Conservation (phyloP, 2,797 vertebrate genomes). For the Peromyscus eremicus region DNA sequence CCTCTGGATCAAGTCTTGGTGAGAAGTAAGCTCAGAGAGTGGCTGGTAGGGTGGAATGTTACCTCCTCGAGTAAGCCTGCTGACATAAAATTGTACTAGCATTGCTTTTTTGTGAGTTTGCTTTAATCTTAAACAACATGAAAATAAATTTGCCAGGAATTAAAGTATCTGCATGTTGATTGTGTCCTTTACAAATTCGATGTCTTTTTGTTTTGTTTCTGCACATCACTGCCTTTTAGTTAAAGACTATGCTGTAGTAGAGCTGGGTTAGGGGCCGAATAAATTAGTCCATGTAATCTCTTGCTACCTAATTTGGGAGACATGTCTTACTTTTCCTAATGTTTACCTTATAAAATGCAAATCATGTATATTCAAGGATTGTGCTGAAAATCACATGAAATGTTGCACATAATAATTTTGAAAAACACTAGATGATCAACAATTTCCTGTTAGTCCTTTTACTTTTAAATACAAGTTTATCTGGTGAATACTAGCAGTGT, state of each 20-base stretch:
- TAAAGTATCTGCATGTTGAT: not conserved
- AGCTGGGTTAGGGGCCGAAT: not conserved
- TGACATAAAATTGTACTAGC: not conserved
- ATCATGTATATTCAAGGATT: not conserved
- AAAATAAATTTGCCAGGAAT: not conserved
- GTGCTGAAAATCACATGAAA: not conserved
- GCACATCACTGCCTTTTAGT: not conserved
- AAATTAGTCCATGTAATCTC: not conserved
- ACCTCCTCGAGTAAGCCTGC: not conserved
- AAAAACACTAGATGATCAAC: not conserved
- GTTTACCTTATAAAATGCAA: not conserved
- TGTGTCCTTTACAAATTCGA: not conserved
- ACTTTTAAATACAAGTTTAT: not conserved
- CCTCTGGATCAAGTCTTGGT: not conserved
- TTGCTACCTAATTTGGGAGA: not conserved
- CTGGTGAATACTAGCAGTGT: not conserved
- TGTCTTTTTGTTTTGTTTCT: not conserved
- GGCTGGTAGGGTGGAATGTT: too few species aligned
- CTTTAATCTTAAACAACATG: not conserved
- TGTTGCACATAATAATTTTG: not conserved
- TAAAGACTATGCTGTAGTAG: not conserved
- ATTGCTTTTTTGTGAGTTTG: not conserved
- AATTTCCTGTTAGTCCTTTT: not conserved
- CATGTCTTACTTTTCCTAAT: not conserved
- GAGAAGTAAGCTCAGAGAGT: constrained; percentile 3